phyloP scores from a whole-genome alignment of 2,888 invertebrate species.

The Alviniconcha strummeri region DNA sequence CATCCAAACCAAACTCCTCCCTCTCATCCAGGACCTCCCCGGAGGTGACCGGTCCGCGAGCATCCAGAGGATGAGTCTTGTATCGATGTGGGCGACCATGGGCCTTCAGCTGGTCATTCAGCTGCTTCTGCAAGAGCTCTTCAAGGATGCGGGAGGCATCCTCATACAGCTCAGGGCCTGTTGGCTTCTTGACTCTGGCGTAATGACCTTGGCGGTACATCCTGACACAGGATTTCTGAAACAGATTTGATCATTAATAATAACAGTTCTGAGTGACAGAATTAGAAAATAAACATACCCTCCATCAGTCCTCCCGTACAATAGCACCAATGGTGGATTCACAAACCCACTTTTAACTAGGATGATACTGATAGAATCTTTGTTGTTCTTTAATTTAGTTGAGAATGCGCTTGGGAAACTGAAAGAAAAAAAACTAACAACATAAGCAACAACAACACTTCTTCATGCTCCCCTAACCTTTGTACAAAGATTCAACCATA shows the following conservation, averaged over 20 bases:
- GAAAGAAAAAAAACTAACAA: no score
- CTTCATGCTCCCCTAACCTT: no score
- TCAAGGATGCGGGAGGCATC: conserved; percentile 60
- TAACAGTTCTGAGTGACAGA: neutral
- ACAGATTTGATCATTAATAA: neutral
- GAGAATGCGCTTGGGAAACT: no score
- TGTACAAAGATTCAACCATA: no score
- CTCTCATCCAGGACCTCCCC: conserved; percentile 9
- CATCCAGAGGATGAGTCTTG: conserved; percentile 24
- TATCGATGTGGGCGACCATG: conserved; percentile 2
- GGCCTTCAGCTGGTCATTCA: conserved; percentile 28
- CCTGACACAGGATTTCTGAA: neutral
- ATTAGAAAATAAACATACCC: neutral
- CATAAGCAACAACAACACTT: no score
- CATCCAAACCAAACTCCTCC: conserved; percentile 11
- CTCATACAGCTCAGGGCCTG: conserved; percentile 50
- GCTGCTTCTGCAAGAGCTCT: conserved; percentile 53
- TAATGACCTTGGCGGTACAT: conserved; percentile 21
- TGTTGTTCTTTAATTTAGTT: no score
- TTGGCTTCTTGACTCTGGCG: conserved; percentile 19
- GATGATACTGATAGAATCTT: no score
- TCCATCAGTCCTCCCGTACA: neutral
- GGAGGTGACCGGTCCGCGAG: neutral
- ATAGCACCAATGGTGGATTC: no score
- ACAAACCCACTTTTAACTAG: no score